phyloP scores from a whole-genome alignment of 2,888 invertebrate species.

The Hyposoter dolosus region DNA sequence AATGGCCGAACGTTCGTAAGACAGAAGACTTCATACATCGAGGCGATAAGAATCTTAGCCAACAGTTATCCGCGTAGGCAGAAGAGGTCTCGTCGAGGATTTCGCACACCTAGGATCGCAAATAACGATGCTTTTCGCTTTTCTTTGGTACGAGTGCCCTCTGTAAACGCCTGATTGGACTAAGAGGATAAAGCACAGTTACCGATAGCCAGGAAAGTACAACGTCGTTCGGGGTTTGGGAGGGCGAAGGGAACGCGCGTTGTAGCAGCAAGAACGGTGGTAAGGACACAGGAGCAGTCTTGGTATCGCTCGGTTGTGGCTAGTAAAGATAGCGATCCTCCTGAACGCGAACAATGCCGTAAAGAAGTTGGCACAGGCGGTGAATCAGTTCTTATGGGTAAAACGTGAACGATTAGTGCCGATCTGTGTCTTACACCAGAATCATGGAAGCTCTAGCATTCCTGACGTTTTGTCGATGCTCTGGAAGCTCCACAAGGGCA shows the following conservation, averaged over 20 bases:
- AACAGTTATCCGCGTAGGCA: neutral
- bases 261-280: conserved; percentile 41
- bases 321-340: conserved; percentile 83
- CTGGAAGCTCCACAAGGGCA: conserved; percentile 37
- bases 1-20: conserved; percentile 40
- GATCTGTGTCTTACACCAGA: conserved; percentile 77
- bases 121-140: conserved; percentile 7
- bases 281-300: conserved; percentile 50
- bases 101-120: neutral
- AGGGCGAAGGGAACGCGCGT: conserved; percentile 3
- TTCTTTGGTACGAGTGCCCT: neutral
- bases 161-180: conserved; percentile 8
- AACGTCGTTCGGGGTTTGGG: conserved; percentile 6
- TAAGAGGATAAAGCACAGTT: conserved; percentile 24
- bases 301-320: conserved; percentile 76
- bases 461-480: conserved; percentile 26
- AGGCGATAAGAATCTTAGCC: neutral
- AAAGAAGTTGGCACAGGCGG: conserved; percentile 80
- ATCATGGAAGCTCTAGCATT: conserved; percentile 63
- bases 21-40: conserved; percentile 44
- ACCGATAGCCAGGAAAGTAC: conserved; percentile 1
- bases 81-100: neutral
- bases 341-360: conserved; percentile 81
- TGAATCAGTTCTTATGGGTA: conserved; percentile 83
- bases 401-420: conserved; percentile 84